Conservation (phyloP, 2,797 vertebrate genomes). For the Pagetopsis macropterus region DNA sequence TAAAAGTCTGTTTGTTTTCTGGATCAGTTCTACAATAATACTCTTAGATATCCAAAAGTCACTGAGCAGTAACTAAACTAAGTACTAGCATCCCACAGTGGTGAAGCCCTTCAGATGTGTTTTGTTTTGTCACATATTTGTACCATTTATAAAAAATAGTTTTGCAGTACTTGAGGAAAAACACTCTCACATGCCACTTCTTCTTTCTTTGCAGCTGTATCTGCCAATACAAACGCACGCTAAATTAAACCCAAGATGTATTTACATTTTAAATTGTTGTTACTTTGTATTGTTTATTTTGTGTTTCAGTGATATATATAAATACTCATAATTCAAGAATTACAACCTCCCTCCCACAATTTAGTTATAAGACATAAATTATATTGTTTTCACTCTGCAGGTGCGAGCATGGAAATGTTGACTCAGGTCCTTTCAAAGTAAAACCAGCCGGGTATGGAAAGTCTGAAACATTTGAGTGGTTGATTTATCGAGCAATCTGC, state of each 20-base stretch:
- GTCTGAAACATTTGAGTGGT: slow-evolving; percentile 11
- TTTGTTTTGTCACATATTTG: too few relatives aligned
- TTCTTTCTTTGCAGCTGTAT: too few relatives aligned
- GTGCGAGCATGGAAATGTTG: slow-evolving; percentile 36
- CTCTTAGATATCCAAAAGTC: too few relatives aligned
- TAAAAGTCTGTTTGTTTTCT: too few relatives aligned
- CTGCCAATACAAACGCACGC: neutral
- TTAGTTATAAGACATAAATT: slow-evolving; percentile 14
- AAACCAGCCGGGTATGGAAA: slow-evolving; percentile 10
- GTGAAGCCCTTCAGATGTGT: too few relatives aligned
- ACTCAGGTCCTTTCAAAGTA: slow-evolving; percentile 18
- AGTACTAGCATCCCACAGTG: too few relatives aligned
- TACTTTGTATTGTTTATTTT: neutral
- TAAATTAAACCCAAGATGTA: neutral
- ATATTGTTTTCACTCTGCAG: slow-evolving; percentile 22
- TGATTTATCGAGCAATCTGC: slow-evolving; percentile 14
- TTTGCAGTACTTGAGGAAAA: too few relatives aligned
- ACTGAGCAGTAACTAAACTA: too few relatives aligned
- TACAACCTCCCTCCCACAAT: neutral
- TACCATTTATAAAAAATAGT: too few relatives aligned
- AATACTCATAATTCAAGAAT: neutral
- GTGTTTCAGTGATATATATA: neutral
- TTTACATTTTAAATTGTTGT: neutral
- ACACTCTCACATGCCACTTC: too few relatives aligned
- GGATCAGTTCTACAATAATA: too few relatives aligned